phyloP scores from a whole-genome alignment of 2,797 vertebrate genomes.

The Sebastes trivittatus region DNA sequence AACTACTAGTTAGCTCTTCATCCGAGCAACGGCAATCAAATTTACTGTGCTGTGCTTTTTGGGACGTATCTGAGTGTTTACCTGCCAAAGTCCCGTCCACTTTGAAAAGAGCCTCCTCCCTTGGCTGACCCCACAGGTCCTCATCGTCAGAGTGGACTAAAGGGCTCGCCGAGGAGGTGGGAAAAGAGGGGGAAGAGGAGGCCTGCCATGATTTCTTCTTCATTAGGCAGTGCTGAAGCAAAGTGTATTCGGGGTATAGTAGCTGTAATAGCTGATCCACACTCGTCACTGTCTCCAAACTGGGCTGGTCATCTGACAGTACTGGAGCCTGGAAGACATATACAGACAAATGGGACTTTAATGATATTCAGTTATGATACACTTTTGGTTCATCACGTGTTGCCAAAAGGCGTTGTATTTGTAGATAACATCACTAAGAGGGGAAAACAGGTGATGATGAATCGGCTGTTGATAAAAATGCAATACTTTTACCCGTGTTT shows the following conservation, averaged over 20 bases:
- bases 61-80: constrained; percentile 29
- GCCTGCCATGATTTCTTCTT: constrained; percentile 61
- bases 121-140: constrained; percentile 65
- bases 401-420: background rate
- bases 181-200: constrained; percentile 37
- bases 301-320: constrained; percentile 49
- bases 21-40: background rate
- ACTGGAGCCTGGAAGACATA: constrained; percentile 41
- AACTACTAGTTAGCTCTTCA: background rate
- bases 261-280: constrained; percentile 79
- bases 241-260: constrained; percentile 77
- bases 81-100: constrained; percentile 67
- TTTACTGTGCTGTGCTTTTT: background rate
- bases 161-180: constrained; percentile 50
- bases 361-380: background rate
- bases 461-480: too few species aligned
- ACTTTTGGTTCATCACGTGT: background rate
- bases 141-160: constrained; percentile 19
- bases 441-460: too few species aligned
- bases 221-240: constrained; percentile 78
- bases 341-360: background rate
- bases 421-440: background rate
- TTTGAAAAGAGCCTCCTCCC: constrained; percentile 68
- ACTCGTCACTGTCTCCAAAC: constrained; percentile 64
- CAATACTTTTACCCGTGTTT: background rate